Conservation (phyloP, 2,113 vertebrate species). For the Edolisoma coerulescens region DNA sequence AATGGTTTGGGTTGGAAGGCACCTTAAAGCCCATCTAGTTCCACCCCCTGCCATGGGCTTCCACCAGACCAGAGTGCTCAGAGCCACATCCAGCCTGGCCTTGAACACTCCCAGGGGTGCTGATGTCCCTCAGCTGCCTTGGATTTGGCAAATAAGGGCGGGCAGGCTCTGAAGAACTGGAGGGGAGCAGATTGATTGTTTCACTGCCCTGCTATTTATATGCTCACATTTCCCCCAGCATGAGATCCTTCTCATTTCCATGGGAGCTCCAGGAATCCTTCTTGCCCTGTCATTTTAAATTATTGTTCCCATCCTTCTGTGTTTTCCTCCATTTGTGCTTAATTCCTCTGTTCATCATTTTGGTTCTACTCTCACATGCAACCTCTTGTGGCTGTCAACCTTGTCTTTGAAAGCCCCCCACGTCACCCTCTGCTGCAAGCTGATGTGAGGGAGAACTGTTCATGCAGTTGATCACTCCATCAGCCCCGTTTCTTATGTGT, state of each 20-base stretch:
- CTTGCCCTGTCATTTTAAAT: constrained; percentile 10
- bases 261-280: constrained; percentile 13
- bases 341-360: constrained; percentile 20
- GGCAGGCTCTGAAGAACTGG: not conserved
- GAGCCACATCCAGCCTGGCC: not conserved
- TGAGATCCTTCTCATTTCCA: constrained; percentile 31
- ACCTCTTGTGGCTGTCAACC: not conserved
- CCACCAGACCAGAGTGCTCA: not conserved
- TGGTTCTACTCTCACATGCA: not conserved
- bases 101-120: not conserved
- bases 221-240: not conserved
- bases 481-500: accelerated
- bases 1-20: not conserved
- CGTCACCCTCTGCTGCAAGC: accelerated
- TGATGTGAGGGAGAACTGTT: not conserved
- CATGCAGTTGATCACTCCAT: not conserved
- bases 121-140: not conserved
- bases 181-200: not conserved
- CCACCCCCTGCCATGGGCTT: not conserved
- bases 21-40: not conserved
- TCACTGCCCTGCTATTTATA: constrained; percentile 1
- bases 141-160: not conserved
- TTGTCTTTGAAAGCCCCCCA: not conserved
- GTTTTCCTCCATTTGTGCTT: constrained; percentile 10
- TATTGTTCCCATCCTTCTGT: not conserved